Evolutionary conservation across 2,888 invertebrate genomes (phyloP), one percentile per base, ranked within the genome.

Genomic region (Andrena haemorrhoa): DNA sequence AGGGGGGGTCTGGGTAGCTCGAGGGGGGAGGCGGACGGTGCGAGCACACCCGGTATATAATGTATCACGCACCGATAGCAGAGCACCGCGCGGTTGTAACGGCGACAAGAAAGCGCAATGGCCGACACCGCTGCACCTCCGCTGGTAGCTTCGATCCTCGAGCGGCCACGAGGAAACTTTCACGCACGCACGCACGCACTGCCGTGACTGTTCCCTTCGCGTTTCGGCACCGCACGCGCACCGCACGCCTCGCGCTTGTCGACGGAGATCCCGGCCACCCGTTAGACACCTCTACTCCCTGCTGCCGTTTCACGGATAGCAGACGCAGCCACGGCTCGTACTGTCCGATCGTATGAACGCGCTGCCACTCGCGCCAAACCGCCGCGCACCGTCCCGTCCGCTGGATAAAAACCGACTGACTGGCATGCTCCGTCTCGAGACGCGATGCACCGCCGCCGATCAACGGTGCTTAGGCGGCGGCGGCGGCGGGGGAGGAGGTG

Each of bases 61-160:
- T 41, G 33, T 53, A 64, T 76, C 66, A 76, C 71, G 69, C 86
- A 85, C 86, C 83, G 87, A 87, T 74, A 69, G 84, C 79, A 74
- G 79, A 84, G 81, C 82, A 79, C 79, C 86, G 87, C 74, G 84
- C 82, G 86, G 77, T 82, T 68, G 78, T 71, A 78, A 77, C 77
- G 31, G 68, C 73, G 79, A 77, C 75, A 70, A 79, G 82, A 86
- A 89, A 90, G 90, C 91, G 90, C 91, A 91, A 91, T 91, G 91
- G 91, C 91, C 89, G 91, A 90, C 41, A 16, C 91, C 85, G 83
- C 84, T 81, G 88, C 83, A 76, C 81, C 79, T 81, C 75, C 79
- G 82, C 80, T 81, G 82, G 69, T 76, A 77, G 73, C 80, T 82
- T 86, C 86, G 86, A 87, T 86, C 84, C 74, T 80, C 75, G 73